Evolutionary conservation across 1,140 invertebrate genomes (phyloP).

Genomic region (Bombus impatiens): DNA sequence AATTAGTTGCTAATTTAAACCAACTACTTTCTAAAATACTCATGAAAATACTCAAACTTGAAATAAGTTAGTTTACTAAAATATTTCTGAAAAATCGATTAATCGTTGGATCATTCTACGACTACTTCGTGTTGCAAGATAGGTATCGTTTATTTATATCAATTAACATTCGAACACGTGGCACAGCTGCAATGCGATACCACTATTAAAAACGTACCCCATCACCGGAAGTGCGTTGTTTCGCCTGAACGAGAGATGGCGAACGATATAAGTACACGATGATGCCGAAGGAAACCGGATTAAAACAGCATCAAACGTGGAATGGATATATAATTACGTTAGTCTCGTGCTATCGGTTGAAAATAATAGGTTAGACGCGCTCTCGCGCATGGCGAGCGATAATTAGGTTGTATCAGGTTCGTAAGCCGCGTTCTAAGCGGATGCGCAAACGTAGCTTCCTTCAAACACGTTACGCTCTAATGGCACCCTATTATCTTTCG

Average conservation of each 20-base stretch:
- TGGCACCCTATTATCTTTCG: slow-evolving; percentile 77
- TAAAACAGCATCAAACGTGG: slow-evolving; percentile 78
- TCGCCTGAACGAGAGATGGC: neutral
- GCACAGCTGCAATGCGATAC: slow-evolving; percentile 34
- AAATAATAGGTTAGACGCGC: slow-evolving; percentile 78
- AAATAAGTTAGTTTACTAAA: no score
- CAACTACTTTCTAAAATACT: no score
- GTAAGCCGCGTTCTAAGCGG: slow-evolving; percentile 54
- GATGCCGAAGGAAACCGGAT: slow-evolving; percentile 67
- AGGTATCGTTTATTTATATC: no score
- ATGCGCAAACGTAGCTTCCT: slow-evolving; percentile 57
- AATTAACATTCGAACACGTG: slow-evolving; percentile 22
- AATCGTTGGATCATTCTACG: no score
- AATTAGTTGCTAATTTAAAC: no score
- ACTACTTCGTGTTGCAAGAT: no score
- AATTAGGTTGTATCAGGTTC: slow-evolving; percentile 78
- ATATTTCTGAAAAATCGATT: no score
- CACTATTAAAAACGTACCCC: slow-evolving; percentile 3
- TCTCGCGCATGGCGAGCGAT: slow-evolving; percentile 64
- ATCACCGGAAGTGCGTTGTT: slow-evolving; percentile 52
- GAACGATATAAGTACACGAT: slow-evolving; percentile 30
- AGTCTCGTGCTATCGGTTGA: slow-evolving; percentile 75
- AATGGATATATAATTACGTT: slow-evolving; percentile 81
- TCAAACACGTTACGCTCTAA: slow-evolving; percentile 78
- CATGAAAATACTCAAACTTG: no score